phyloP scores from a whole-genome alignment of 2,113 vertebrate species.

The Aphyosemion australe region DNA sequence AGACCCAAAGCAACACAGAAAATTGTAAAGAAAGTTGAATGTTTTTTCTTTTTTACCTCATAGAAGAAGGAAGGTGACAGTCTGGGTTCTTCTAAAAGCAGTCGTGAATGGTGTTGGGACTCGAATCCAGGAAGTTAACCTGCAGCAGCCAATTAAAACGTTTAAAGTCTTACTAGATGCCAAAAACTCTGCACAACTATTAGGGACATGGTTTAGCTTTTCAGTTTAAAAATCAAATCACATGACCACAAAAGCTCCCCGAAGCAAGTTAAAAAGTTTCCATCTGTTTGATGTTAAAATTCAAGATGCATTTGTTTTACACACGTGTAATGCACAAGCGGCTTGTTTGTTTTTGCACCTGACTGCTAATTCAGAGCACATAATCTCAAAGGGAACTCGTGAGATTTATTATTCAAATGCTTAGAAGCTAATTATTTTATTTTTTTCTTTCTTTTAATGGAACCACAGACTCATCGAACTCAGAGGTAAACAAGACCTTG shows the following conservation, averaged over 20 bases:
- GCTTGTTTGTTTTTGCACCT: slow-evolving; percentile 29
- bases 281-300: slow-evolving; percentile 47
- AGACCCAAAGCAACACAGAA: slow-evolving; percentile 23
- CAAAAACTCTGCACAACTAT: slow-evolving; percentile 1
- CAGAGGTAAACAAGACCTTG: slow-evolving; percentile 6
- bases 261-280: slow-evolving; percentile 48
- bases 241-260: slow-evolving; percentile 20
- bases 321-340: slow-evolving; percentile 27
- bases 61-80: neutral
- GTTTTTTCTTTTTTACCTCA: neutral
- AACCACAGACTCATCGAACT: slow-evolving; percentile 25
- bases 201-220: neutral
- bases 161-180: slow-evolving; percentile 11
- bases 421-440: slow-evolving; percentile 50
- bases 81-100: neutral
- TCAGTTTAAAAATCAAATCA: slow-evolving; percentile 1
- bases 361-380: slow-evolving; percentile 43
- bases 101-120: slow-evolving; percentile 7
- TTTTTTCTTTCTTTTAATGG: slow-evolving; percentile 19
- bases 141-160: slow-evolving; percentile 18
- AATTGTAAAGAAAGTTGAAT: neutral
- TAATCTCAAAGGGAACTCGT: slow-evolving; percentile 42
- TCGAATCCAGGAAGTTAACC: slow-evolving; percentile 18
- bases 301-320: slow-evolving; percentile 40
- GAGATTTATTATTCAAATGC: slow-evolving; percentile 52